Evolutionary conservation across 2,113 vertebrate species (phyloP), one percentile per base, ranked within the genome.

Genomic region (Psilopogon haemacephalus): DNA sequence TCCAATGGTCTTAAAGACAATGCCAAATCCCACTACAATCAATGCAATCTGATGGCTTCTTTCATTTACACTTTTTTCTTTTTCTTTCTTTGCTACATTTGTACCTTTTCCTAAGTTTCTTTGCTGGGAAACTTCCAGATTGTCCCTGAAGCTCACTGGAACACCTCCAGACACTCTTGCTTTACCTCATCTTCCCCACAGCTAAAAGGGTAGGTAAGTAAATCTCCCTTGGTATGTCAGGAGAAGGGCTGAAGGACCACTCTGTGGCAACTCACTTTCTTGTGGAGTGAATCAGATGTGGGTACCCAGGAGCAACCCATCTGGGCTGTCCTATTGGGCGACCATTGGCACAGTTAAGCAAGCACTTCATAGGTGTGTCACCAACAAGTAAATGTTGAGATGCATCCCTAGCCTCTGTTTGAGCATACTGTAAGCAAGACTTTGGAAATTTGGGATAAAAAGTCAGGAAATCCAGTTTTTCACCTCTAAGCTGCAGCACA

Each of bases 401-500:
- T 33, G 15, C 1, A 0, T 12, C n/a, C 20, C 30, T 52, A 30
- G 24, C 37, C 78, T 73, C 77, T 50, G 8, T 6, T 6, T 0
- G 2, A 78, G 33, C 15, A 23, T 0, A 1, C 3, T 55, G 21
- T 40, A 76, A 80, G 67, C 13, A 16, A 80, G 32, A 18, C 17
- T 7, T 3, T 33, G 20, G 26, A 7, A 2, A 8, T 56, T 79
- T 44, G 73, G 55, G 32, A 70, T 28, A 40, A 35, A 62, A 80
- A 67, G 32, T 1, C 70, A 10, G 18, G 63, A 63, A 74, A 73
- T 81, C 17, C 17, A 28, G 3, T 18, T 67, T 37, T 54, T 67
- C 1, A 1, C 5, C 35, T 18, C 6, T 9, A 32, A 0, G 37
- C 6, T 54, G 37, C 58, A 88, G 46, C 8, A 80, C 0, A 0